These are phyloP conservation scores for Zhuqinia jingwanae DNA, from an alignment of 2,888 invertebrate genomes.

Conservation along the genomic window DNA sequence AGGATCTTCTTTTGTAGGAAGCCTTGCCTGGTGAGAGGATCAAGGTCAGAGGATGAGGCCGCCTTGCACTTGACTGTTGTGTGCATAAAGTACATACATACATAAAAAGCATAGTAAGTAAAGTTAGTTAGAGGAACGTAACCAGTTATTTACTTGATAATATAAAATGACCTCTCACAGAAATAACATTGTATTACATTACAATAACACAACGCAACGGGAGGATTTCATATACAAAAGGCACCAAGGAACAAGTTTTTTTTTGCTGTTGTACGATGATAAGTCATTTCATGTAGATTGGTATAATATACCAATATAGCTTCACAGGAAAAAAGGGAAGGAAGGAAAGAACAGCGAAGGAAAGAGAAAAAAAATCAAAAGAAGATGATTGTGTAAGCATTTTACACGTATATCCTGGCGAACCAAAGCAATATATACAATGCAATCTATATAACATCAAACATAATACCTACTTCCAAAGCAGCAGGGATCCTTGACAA, in stretches of 20 bases:
- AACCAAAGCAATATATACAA: not conserved
- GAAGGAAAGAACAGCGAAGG: slow-evolving; percentile 64
- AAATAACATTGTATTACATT: slow-evolving; percentile 39
- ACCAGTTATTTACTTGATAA: slow-evolving; percentile 66
- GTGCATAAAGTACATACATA: slow-evolving; percentile 27
- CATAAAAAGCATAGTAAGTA: slow-evolving; percentile 3
- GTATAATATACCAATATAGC: slow-evolving; percentile 9
- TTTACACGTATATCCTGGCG: slow-evolving; percentile 23
- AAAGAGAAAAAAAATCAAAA: slow-evolving; percentile 41
- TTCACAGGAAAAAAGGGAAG: slow-evolving; percentile 45
- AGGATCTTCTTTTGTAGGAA: slow-evolving; percentile 40
- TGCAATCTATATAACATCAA: slow-evolving; percentile 25
- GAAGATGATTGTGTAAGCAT: slow-evolving; percentile 15
- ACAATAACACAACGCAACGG: too few species aligned
- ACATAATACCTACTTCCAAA: slow-evolving; percentile 33
- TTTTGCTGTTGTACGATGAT: not conserved
- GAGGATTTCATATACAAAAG: not conserved
- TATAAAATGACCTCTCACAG: slow-evolving; percentile 63
- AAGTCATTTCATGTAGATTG: slow-evolving; percentile 50
- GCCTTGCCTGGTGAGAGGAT: slow-evolving; percentile 70
- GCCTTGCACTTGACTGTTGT: slow-evolving; percentile 51
- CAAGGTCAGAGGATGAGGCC: slow-evolving; percentile 72
- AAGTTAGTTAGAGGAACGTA: slow-evolving; percentile 11
- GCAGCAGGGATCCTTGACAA: slow-evolving; percentile 62
- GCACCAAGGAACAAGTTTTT: slow-evolving; percentile 1